Evolutionary conservation across 2,113 vertebrate genomes (phyloP).

Genomic region (Actenoides lindsayi): DNA sequence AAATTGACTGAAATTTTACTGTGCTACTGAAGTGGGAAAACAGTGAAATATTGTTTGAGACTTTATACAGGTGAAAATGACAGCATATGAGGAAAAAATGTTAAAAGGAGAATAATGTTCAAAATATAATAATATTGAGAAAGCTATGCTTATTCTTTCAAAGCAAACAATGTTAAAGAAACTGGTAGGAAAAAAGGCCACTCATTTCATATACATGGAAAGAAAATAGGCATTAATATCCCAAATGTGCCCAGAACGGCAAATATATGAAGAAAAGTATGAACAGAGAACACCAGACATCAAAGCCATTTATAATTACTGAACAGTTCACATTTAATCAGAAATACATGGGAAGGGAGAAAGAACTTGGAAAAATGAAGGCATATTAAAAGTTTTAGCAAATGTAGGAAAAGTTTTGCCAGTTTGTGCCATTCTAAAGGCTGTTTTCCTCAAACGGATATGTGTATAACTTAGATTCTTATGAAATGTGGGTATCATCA

Average conservation of each 20-base stretch:
- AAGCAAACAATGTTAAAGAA: not conserved
- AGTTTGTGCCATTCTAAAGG: not conserved
- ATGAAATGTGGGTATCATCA: not conserved
- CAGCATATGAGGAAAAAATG: not conserved
- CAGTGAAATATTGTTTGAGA: not conserved
- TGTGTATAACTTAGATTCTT: not conserved
- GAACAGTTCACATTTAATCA: not conserved
- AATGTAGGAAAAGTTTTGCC: not conserved
- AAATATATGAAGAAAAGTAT: not conserved
- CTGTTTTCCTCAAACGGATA: not conserved
- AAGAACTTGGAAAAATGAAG: not conserved
- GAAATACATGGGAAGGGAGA: not conserved
- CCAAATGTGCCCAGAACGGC: not conserved
- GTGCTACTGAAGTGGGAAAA: not conserved
- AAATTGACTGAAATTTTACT: conserved; percentile 9
- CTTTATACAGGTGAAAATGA: not conserved
- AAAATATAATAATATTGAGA: not conserved
- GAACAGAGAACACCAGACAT: not conserved
- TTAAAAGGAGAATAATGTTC: not conserved
- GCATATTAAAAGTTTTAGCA: not conserved
- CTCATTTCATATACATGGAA: not conserved
- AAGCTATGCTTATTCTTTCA: not conserved
- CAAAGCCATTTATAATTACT: not conserved
- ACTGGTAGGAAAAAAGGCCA: not conserved
- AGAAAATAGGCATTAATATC: not conserved